Evolutionary conservation across 2,888 invertebrate genomes (phyloP).

Genomic region (Theretra japonica): DNA sequence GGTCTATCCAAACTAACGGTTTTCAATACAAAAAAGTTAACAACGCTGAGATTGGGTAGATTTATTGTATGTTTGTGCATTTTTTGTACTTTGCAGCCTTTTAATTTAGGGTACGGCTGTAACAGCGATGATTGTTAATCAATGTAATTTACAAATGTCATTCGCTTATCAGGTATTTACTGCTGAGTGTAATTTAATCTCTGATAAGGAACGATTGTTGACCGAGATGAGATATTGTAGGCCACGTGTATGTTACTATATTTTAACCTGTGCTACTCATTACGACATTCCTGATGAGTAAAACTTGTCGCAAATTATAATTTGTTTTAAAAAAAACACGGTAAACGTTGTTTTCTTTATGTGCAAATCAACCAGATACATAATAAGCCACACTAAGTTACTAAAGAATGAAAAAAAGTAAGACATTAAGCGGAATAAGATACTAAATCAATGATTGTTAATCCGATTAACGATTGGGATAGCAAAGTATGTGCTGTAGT

Average conservation of each 20-base stretch:
- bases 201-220: conserved; percentile 6
- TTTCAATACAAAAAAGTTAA: too few relatives aligned
- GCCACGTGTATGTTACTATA: background rate
- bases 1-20: too few relatives aligned
- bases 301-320: too few relatives aligned
- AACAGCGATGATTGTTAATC: conserved; percentile 13
- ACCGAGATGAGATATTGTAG: background rate
- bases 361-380: too few relatives aligned
- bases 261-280: background rate
- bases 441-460: too few relatives aligned
- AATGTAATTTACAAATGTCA: conserved; percentile 21
- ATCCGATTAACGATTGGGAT: too few relatives aligned
- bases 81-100: background rate
- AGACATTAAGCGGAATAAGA: too few relatives aligned
- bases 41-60: too few relatives aligned
- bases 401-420: background rate
- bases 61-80: background rate
- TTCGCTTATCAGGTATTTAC: conserved; percentile 22
- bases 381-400: background rate
- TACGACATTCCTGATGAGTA: too few relatives aligned
- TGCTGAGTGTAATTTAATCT: conserved; percentile 13
- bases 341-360: too few relatives aligned
- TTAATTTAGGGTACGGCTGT: background rate
- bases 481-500: background rate
- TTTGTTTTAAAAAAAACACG: too few relatives aligned